phyloP scores from a whole-genome alignment of 2,888 invertebrate species.

The Rotaria macrura region DNA sequence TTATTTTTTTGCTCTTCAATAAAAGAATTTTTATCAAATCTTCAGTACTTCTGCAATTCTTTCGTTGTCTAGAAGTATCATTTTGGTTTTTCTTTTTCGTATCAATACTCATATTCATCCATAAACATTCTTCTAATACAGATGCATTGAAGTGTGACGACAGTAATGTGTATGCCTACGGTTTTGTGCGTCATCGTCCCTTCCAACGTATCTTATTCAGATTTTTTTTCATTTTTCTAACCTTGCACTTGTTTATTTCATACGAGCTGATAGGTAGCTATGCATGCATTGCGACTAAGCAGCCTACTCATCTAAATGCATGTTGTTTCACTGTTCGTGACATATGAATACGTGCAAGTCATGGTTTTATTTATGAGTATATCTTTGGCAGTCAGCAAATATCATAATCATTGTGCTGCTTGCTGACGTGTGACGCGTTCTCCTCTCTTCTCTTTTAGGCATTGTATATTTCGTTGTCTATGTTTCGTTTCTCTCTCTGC shows the following conservation, averaged over 20 bases:
- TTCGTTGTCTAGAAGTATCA: neutral
- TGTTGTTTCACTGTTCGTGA: neutral
- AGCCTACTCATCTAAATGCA: neutral
- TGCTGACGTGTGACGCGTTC: neutral
- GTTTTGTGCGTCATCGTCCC: neutral
- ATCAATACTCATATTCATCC: neutral
- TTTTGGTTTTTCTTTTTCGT: neutral
- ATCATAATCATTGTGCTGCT: neutral
- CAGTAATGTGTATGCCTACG: neutral
- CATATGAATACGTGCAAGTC: neutral
- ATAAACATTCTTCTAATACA: neutral
- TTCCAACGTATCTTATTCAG: neutral
- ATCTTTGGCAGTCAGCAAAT: neutral
- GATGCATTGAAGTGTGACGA: neutral
- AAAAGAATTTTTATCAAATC: neutral
- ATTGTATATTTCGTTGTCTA: neutral
- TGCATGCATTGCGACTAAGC: neutral
- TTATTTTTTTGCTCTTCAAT: neutral
- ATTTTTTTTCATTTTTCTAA: neutral
- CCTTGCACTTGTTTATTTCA: neutral
- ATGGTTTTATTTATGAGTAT: neutral
- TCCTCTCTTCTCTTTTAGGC: neutral
- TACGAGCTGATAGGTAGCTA: neutral
- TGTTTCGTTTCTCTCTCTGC: neutral
- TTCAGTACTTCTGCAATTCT: neutral